Base-by-base conservation (phyloP, 2,888 invertebrate genomes). In the Chelonus formosanus region DNA sequence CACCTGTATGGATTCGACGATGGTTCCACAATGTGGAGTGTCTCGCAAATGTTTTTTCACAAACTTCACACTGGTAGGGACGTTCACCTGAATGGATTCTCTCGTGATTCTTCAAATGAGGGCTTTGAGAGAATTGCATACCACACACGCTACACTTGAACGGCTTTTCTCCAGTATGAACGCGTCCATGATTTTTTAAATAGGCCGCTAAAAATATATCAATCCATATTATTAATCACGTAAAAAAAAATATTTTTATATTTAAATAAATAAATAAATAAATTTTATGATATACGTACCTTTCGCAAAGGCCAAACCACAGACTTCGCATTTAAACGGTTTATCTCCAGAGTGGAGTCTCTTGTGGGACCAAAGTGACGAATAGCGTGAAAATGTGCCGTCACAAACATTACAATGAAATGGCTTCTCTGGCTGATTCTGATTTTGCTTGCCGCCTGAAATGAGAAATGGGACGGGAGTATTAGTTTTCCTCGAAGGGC, bases 11-110 rank as follows among this genome's bases (percentile, higher is more conserved):
- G 74, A 95, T 95, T 71, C 94, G 89, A 35, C 94, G 88, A 80
- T 95, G 94, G 84, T 94, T 95, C 94, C 94, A 95, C 66, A 95
- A 85, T 0, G 94, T 95, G 5, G 94, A 94, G 83, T 94, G 94
- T 71, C 94, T 88, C 52, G 94, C 94, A 82, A 95, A 94, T 40
- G 93, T 93, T 84, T 95, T 95, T 81, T 94, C 94, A 79, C 94
- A 95, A 32, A 94, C 91, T 84, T 94, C 94, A 83, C 94, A 95
- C 68, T 94, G 93, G 82, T 94, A 94, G 0, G 94, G 94, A 71
- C 94, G 89, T 79, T 94, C 94, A 3, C 94, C 94, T 43, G 93
- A 93, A 83, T 95, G 94, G 65, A 94, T 94, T 77, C 94, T 88
- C 84, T 95, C 94, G 79, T 94, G 94, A 83, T 94, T 95, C 80